Conservation (phyloP, 2,888 invertebrate genomes). For the Meandrusa payeni region DNA sequence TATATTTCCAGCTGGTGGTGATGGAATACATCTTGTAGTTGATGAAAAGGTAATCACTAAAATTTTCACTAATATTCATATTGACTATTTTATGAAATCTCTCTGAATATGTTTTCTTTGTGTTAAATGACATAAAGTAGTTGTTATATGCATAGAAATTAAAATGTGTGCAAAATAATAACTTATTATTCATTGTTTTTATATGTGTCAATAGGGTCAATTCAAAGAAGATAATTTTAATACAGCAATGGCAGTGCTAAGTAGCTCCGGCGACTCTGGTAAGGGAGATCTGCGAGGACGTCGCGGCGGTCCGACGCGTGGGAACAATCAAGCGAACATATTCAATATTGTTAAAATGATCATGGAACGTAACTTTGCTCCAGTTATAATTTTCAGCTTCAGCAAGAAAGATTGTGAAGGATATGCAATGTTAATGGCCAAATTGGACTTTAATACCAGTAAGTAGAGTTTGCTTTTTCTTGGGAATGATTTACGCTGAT, state of each 20-base stretch:
- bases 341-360: constrained; percentile 99
- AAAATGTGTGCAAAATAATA: too few relatives aligned
- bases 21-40: constrained; percentile 97
- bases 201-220: constrained; percentile 83
- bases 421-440: constrained; percentile 98
- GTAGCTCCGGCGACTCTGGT: constrained; percentile 89
- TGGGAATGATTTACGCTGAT: too few relatives aligned
- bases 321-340: constrained; percentile 89
- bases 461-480: too few relatives aligned
- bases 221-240: constrained; percentile 99
- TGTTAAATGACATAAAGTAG: too few relatives aligned
- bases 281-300: constrained; percentile 91
- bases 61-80: too few relatives aligned
- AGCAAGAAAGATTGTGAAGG: constrained; percentile 99
- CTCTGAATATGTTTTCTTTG: too few relatives aligned
- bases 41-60: constrained; percentile 92
- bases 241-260: constrained; percentile 96
- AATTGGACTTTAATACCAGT: constrained; percentile 97
- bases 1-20: constrained; percentile 97
- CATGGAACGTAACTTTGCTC: constrained; percentile 98
- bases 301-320: constrained; percentile 85
- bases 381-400: constrained; percentile 99
- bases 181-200: too few relatives aligned
- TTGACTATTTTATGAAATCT: too few relatives aligned
- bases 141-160: too few relatives aligned